Base-by-base conservation (phyloP, 2,888 invertebrate genomes). In the Neria commutata region DNA sequence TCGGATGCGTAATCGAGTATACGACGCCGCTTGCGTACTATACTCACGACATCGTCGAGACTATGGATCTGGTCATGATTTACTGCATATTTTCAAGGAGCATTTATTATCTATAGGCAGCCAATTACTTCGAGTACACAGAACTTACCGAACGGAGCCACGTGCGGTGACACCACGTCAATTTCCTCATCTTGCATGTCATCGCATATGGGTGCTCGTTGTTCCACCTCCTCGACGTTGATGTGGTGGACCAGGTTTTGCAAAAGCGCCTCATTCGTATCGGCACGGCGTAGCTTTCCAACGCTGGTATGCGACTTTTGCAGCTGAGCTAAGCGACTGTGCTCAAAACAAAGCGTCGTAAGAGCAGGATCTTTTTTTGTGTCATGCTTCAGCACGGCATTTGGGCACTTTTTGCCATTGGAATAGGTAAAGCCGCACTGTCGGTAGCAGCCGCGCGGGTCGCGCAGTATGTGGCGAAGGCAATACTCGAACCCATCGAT, bases 361-460 rank as follows among this genome's bases (percentile, higher is more conserved):
- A 74, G 61, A 84, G 87, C 87, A 50, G 82, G 81, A 67, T 91
- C 91, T 73, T 88, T 88, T 73, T 87, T 88, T 49, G 89, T 89
- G 58, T 91, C 91, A 42, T 85, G 82, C 75, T 87, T 88, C 0
- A 90, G 89, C 2, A 93, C 91, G 0, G 94, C 90, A 72, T 89
- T 86, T n/a, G 85, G 82, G 76, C 95, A 95, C 62, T 91, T 85
- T 65, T 90, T 88, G 62, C 88, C 91, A 53, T 85, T 86, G 25
- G 86, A 69, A 78, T 86, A 86, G 64, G 89, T 84, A 77, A 87
- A 90, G 0, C 86, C 84, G 76, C 97, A 98, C 67, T 91, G 92
- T 62, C 88, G 88, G 78, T 88, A 98, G 0, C 95, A 94, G 1
- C 95, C 93, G 11, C 83, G 85, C 5, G 90, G 86, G 78, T 97